Conservation (phyloP, 2,797 vertebrate genomes). For the Hyperoplus lanceolatus region DNA sequence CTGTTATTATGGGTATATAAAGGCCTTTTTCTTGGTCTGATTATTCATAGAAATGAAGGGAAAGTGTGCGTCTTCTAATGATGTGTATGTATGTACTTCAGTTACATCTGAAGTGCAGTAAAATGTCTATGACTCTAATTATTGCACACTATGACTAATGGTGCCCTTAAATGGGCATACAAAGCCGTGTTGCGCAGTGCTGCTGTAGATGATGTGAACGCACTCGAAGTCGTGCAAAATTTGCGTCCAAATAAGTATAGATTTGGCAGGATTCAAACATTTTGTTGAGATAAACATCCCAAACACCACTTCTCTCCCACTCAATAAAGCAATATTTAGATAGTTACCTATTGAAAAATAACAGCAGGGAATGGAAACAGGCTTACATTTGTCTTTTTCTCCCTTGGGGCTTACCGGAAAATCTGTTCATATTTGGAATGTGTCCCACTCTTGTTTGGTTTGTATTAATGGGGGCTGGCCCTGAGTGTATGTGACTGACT, state of each 20-base stretch:
- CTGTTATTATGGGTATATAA: neutral
- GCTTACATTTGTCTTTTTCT: neutral
- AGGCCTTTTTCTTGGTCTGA: slow-evolving; percentile 1
- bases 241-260: no score
- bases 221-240: no score
- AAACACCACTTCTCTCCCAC: neutral
- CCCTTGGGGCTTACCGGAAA: neutral
- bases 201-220: no score
- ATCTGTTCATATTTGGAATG: neutral
- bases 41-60: slow-evolving; percentile 1
- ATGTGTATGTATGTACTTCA: no score
- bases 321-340: neutral
- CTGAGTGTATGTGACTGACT: neutral
- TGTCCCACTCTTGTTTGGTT: neutral
- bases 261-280: neutral
- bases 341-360: neutral
- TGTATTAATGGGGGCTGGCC: neutral
- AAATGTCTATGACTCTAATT: no score
- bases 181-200: no score
- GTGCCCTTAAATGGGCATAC: no score
- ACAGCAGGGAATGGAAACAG: neutral
- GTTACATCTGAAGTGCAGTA: no score
- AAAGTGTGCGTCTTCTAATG: neutral
- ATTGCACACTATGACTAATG: no score
- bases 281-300: neutral